Evolutionary conservation across 2,888 invertebrate species (phyloP).

Genomic region (Drosophila nr. medialis): DNA sequence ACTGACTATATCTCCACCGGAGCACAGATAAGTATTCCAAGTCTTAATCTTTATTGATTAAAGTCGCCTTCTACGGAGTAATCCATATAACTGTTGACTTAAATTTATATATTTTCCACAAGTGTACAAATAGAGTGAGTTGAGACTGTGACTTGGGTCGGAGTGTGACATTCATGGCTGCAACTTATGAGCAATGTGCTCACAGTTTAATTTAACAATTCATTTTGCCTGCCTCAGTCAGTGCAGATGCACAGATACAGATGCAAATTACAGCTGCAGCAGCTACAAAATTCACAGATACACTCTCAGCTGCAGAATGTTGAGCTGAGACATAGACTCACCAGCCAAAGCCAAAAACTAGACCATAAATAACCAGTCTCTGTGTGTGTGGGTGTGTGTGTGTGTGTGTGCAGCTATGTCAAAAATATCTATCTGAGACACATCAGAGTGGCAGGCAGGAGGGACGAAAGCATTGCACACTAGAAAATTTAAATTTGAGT

Average conservation of each 20-base stretch:
- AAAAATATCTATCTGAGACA: constrained; percentile 33
- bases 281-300: constrained; percentile 20
- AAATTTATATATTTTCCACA: background rate
- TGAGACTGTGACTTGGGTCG: background rate
- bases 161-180: constrained; percentile 11
- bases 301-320: background rate
- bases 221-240: constrained; percentile 34
- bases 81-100: background rate
- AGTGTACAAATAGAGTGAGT: background rate
- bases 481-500: constrained; percentile 57
- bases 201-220: constrained; percentile 65
- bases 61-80: too few relatives aligned
- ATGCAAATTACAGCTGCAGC: constrained; percentile 18
- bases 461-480: constrained; percentile 24
- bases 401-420: constrained; percentile 23
- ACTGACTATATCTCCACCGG: background rate
- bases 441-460: constrained; percentile 19
- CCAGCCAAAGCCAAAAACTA: constrained; percentile 42
- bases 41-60: too few relatives aligned
- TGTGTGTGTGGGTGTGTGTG: constrained; percentile 15
- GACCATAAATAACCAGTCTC: constrained; percentile 48
- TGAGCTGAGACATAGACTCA: constrained; percentile 16
- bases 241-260: constrained; percentile 26
- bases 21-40: too few relatives aligned
- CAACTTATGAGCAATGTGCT: constrained; percentile 47